A percentile compares a stretch with the other conserved stretches of the same genome.
Evolutionary conservation across 2,113 vertebrate species (phyloP).

Genomic region (Puntigrus tetrazona): DNA sequence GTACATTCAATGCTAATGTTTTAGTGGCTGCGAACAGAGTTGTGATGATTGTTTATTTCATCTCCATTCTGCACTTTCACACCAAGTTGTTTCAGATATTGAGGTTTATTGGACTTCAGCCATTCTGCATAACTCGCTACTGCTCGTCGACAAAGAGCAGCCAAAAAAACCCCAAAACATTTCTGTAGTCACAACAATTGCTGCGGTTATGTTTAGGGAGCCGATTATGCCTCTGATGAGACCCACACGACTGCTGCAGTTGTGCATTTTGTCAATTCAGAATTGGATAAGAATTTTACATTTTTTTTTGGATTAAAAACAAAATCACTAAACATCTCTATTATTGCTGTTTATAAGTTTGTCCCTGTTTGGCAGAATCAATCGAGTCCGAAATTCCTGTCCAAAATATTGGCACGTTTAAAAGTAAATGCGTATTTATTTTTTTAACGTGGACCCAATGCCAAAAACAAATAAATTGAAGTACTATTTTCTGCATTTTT

Average conservation of each 20-base stretch:
- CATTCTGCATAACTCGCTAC: neutral
- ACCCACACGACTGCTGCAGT: neutral
- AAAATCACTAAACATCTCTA: too few relatives aligned
- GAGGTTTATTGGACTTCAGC: slow-evolving; percentile 1
- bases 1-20: neutral
- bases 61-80: neutral
- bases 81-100: neutral
- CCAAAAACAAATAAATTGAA: too few relatives aligned
- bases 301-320: too few relatives aligned
- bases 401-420: too few relatives aligned
- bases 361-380: neutral
- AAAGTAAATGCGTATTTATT: too few relatives aligned
- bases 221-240: neutral
- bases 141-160: neutral
- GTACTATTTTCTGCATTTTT: too few relatives aligned
- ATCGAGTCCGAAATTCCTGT: neutral
- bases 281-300: too few relatives aligned
- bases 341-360: too few relatives aligned
- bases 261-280: neutral
- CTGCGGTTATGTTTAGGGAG: slow-evolving; percentile 40
- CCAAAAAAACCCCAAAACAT: slow-evolving; percentile 5
- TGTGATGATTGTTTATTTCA: neutral
- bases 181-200: slow-evolving; percentile 11
- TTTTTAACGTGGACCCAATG: too few relatives aligned
- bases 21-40: neutral